Evolutionary conservation across 2,888 invertebrate genomes (phyloP), one percentile per base, ranked within the genome.

Genomic region (Carcina quercana): DNA sequence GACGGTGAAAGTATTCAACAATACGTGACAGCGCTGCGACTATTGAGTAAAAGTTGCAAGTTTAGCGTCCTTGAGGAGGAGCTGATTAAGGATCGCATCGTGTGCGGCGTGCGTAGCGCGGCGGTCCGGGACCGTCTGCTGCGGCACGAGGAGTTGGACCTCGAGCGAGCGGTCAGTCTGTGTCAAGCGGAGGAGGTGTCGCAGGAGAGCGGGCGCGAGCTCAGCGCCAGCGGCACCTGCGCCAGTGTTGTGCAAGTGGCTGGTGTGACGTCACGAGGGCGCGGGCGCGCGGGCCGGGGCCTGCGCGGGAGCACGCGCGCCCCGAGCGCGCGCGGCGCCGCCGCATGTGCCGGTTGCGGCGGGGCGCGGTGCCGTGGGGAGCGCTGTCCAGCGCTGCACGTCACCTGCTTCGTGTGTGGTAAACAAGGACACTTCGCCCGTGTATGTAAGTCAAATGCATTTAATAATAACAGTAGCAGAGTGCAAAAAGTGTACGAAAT

Each of bases 141-240:
- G 7, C 13, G 38, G 14, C 15, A 27, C 4, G 35, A 38, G 1
- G 32, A 35, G 8, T 15, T 32, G 6, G 30, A 30, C 1, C 11
- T 38, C 7, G 30, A 30, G 5, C 32, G 25, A 13, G 28, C 35
- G 1, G 14, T 35, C 3, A 32, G 32, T 13, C 32, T 35, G 3
- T 32, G 35, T 21, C 27, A 38, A 25, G 35, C 28, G 6, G 28
- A 30, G 8, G 41, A 41, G 15, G 32, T 38, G 13, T 37, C 37
- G 7, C 12, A 13, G 6, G 39, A 39, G 7, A 26, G 22, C 7
- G 29, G 15, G 13, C 25, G 33, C 3, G 5, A 14, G 6, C 13
- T 39, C 11, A 34, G 35, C 22, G 30, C 25, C 7, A 11, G 13
- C 5, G 8, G 10, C 12, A n/a, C 17, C 4, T 12, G n/a, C 19